These are phyloP conservation scores for Eupeodes luniger DNA, from an alignment of 2,888 invertebrate genomes.

Conservation along the genomic window DNA sequence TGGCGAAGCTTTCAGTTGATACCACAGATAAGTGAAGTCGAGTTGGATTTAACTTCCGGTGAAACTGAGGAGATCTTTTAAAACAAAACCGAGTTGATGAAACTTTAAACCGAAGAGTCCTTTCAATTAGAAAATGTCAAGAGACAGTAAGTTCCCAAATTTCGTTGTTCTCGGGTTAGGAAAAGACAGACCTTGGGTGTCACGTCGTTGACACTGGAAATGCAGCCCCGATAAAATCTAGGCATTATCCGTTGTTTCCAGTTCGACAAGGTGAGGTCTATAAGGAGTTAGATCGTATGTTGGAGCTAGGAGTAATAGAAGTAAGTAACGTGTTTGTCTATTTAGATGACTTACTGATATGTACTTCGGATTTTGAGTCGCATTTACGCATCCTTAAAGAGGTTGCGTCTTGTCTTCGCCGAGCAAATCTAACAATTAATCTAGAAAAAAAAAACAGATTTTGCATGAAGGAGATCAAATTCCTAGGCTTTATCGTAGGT, in stretches of 20 bases:
- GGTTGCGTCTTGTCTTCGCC: neutral
- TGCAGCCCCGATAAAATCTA: no score
- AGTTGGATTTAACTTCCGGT: no score
- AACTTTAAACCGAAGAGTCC: neutral
- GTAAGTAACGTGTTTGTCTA: neutral
- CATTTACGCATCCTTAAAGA: neutral
- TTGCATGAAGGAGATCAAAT: neutral
- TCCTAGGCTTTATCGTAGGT: constrained; percentile 15
- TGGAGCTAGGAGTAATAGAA: no score
- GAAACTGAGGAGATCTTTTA: no score
- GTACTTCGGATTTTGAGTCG: neutral
- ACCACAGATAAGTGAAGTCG: no score
- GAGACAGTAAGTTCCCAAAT: neutral
- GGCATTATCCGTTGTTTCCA: no score
- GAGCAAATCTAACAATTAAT: neutral
- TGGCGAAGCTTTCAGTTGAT: no score
- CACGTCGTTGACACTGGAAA: no score
- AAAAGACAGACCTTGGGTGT: no score
- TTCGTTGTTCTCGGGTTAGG: neutral
- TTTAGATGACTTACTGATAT: neutral
- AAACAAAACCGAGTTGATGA: neutral
- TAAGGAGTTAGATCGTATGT: no score
- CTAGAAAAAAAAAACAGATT: neutral
- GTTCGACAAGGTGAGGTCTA: no score
- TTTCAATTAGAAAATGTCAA: neutral